Evolutionary conservation across 1,140 invertebrate genomes (phyloP), one percentile per base, ranked within the genome.

Genomic region (Brachionus plicatilis): DNA sequence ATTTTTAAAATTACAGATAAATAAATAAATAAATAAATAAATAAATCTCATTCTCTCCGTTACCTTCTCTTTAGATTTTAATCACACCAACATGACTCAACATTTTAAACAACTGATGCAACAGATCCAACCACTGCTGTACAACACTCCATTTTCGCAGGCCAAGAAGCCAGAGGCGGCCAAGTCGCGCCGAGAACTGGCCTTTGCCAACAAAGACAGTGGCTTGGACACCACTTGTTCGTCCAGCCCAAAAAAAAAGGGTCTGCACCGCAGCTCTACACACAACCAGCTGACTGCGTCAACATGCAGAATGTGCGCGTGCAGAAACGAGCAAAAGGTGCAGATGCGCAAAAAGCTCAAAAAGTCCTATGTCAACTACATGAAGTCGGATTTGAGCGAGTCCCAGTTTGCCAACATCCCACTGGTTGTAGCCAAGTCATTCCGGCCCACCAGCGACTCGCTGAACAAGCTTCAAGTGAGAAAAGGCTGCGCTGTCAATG

Each of bases 341-440:
- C 37, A 65, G 45, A 41, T 82, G 17, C 56, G 37, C 17, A 82
- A 82, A 43, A 82, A 82, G 24, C 43, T 82, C 2, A 60, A 68
- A 60, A 82, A 60, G 33, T 60, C 79, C 7, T 47, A 68, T 11
- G 2, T 41, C 2, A 82, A 37, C 24, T 82, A 82, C 27, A 11
- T 82, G 5, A 43, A 68, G 5, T 82, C 79, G 43, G 41, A 82
- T 60, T 68, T 82, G 24, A 82, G 27, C 29, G 79, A 82, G 24
- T 1, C 12, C 2, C 53, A 82, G 9, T 82, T 82, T 37, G 79
- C 79, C 53, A 60, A 82, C 33, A 82, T 82, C 11, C 79, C 79
- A 12, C 9, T 82, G 7, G 60, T 82, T 2, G 41, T 82, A 17
- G 11, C 24, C 27, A 82, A 82, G 43, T 82, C 79, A 4, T 82